phyloP scores from a whole-genome alignment of 2,888 invertebrate genomes.

The Pheosia tremula region DNA sequence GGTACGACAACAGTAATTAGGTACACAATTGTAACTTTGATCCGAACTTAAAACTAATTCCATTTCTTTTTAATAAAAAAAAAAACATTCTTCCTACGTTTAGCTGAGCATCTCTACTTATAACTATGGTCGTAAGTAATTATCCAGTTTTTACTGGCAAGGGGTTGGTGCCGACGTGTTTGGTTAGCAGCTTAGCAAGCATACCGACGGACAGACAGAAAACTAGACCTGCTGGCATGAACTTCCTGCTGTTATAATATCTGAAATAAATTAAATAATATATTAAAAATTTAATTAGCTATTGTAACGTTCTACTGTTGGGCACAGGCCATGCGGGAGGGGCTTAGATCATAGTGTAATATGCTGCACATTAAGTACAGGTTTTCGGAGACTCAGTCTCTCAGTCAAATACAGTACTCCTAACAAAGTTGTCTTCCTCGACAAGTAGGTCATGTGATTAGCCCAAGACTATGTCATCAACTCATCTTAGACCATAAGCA shows the following conservation, averaged over 20 bases:
- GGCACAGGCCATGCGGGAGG: too few relatives aligned
- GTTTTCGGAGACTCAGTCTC: too few relatives aligned
- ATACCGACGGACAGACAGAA: constrained; percentile 87
- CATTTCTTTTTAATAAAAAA: background rate
- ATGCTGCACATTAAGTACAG: too few relatives aligned
- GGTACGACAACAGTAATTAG: background rate
- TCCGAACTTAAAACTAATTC: background rate
- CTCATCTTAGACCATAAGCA: too few relatives aligned
- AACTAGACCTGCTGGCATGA: constrained; percentile 98
- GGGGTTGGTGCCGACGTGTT: constrained; percentile 67
- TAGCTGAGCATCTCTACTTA: constrained; percentile 1
- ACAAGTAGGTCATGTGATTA: too few relatives aligned
- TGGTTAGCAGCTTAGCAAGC: constrained; percentile 79
- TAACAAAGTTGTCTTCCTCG: too few relatives aligned
- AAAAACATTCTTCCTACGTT: background rate
- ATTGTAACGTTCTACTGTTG: too few relatives aligned
- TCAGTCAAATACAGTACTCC: too few relatives aligned
- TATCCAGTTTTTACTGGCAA: constrained; percentile 63
- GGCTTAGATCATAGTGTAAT: too few relatives aligned
- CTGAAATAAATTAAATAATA: constrained; percentile 54
- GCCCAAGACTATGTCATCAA: too few relatives aligned
- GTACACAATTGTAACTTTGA: constrained; percentile 3
- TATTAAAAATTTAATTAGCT: too few relatives aligned
- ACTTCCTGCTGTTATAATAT: constrained; percentile 92
- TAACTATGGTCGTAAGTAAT: constrained; percentile 15